Base-by-base conservation (phyloP, 2,113 vertebrate species). In the Mus spicilegus region DNA sequence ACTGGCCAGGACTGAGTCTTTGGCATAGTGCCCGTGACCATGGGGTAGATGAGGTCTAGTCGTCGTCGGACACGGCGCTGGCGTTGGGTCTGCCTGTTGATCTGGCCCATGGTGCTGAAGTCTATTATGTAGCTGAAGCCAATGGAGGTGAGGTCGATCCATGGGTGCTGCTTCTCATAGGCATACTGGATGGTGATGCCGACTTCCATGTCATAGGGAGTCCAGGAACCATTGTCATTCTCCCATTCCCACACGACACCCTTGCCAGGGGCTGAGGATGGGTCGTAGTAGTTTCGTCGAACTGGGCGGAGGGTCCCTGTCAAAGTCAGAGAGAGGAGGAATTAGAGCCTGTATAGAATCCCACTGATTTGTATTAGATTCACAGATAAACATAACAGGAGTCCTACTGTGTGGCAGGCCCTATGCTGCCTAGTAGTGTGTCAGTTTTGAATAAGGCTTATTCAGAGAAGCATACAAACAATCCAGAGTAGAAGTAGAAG, bases 1-100 rank as follows among this genome's bases (percentile, higher is more conserved):
- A 97, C 89, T 0, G 98, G 98, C 98, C 98, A 98, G 4, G 98
- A 99, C 98, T 99, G 99, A 1, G 98, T 98, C 69, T 98, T 98
- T 7, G 99, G 98, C 87, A 99, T 96, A 10, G 99, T 96, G 78
- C 99, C 99, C 0, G 99, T 98, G 92, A 99, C 99, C 91, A 99
- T 92, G 0, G 99, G 99, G 96, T 99, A 99, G 85, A 99, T 95
- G 96, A 99, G 96, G 97, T 99, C 99, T 0, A 99, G 99, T 4
- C 99, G 98, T 26, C 99, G 98, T 95, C 99, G 99, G 16, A 99
- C 98, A 0, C 99, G 99, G 61, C 99, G 98, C 93, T 99, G 99
- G 96, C 98, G 98, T 96, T 99, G 99, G 5, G 99, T 99, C 98
- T 99, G 99, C 63, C 98, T 97, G 97, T 99, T 99, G 97, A 99